Base-by-base conservation (phyloP, 2,113 vertebrate species). In the Probosciger aterrimus region DNA sequence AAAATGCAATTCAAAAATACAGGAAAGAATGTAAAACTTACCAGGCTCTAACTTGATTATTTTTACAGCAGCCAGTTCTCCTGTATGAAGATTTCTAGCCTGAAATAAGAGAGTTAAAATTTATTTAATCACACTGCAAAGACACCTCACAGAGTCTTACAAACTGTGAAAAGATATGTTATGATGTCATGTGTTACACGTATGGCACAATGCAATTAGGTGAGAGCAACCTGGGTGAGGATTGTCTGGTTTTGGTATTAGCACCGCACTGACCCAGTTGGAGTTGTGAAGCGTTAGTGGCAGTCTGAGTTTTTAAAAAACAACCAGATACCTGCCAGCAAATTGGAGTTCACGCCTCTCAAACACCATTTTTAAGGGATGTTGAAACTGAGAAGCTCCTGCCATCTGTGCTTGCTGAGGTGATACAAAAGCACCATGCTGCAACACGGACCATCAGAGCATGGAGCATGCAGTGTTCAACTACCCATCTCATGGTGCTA, bases 21-120 rank as follows among this genome's bases (percentile, higher is more conserved):
- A 85, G 52, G 89, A 44, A 95, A 77, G 69, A 49, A 85, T 78
- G 81, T 27, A 31, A 86, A 93, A 98, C 98, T 98, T 98, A 99
- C 99, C 99, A 97, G 99, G 99, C 95, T 99, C 99, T 98, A 99
- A 97, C 95, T 99, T 99, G 94, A 99, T 99, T 94, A 99, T 99
- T 98, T 99, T 99, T 90, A 99, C 99, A 92, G 99, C 99, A 94
- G 99, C 99, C 90, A 99, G 98, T 85, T 99, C 99, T 96, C 99
- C 99, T 2, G 99, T 99, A 79, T 99, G 98, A 90, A 99, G 97
- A 97, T 99, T 99, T 97, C 99, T 98, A 94, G 99, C 99, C 99
- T 99, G 98, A 86, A 98, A 98, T 6, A n/a, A 95, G 73, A 97
- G 70, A 96, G 70, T 70, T 50, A 82, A 98, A 96, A 87, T 33